Conservation (phyloP, 2,113 vertebrate genomes). For the Eurypyga helias region DNA sequence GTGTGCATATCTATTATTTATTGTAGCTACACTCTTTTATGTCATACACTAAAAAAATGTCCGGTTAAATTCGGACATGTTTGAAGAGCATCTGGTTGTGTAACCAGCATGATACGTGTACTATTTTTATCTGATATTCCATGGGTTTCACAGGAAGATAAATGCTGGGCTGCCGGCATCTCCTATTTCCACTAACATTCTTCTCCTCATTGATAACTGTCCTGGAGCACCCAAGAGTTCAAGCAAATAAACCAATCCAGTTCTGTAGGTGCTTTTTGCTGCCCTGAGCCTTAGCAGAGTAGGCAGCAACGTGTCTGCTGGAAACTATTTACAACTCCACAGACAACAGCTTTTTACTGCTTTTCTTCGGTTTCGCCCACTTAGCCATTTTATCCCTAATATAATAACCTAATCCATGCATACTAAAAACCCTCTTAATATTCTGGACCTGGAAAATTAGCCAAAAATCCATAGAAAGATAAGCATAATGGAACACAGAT, state of each 20-base stretch:
- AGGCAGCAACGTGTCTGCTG: background rate
- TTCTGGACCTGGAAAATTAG: background rate
- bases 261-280: background rate
- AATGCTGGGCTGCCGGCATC: background rate
- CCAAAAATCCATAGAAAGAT: background rate
- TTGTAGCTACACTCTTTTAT: background rate
- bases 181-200: background rate
- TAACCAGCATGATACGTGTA: background rate
- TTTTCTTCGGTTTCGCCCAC: background rate
- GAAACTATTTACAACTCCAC: background rate
- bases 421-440: background rate
- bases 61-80: background rate
- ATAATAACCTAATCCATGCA: background rate
- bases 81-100: background rate
- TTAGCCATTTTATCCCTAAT: background rate
- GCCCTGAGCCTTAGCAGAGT: background rate
- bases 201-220: slow-evolving; percentile 14
- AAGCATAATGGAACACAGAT: background rate
- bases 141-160: background rate
- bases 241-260: background rate
- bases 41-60: background rate
- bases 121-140: background rate
- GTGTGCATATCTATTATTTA: background rate
- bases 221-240: background rate
- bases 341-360: background rate